Evolutionary conservation across 2,113 vertebrate genomes (phyloP).

Genomic region (Tachycineta bicolor): DNA sequence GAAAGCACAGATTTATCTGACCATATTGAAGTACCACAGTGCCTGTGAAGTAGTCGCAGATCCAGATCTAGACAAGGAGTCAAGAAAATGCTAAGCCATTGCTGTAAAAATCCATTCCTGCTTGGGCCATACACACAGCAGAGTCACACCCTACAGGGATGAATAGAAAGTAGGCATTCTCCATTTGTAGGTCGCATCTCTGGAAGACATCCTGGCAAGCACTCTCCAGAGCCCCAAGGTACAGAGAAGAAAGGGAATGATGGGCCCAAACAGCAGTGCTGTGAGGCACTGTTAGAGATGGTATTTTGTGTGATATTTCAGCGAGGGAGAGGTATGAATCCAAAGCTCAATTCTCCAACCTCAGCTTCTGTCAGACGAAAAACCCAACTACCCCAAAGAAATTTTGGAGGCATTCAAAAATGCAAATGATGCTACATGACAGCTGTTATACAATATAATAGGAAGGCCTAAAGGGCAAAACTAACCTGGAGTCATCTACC

Average conservation of each 20-base stretch:
- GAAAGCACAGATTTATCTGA: neutral
- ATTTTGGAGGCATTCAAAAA: neutral
- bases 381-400: neutral
- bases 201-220: neutral
- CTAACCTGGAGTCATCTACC: neutral
- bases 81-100: neutral
- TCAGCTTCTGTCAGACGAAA: neutral
- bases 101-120: neutral
- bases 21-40: neutral
- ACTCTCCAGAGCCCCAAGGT: neutral
- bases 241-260: neutral
- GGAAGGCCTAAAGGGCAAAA: neutral
- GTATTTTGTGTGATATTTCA: neutral
- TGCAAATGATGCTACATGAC: neutral
- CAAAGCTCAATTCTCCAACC: neutral
- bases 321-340: neutral
- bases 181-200: neutral
- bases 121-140: neutral
- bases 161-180: neutral
- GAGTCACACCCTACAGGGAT: neutral
- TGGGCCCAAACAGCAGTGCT: neutral
- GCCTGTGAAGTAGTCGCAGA: neutral
- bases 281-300: neutral
- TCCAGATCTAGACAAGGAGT: neutral
- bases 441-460: neutral